Evolutionary conservation across 2,888 invertebrate genomes (phyloP), one percentile per base, ranked within the genome.

Genomic region (Drosophila histrio): DNA sequence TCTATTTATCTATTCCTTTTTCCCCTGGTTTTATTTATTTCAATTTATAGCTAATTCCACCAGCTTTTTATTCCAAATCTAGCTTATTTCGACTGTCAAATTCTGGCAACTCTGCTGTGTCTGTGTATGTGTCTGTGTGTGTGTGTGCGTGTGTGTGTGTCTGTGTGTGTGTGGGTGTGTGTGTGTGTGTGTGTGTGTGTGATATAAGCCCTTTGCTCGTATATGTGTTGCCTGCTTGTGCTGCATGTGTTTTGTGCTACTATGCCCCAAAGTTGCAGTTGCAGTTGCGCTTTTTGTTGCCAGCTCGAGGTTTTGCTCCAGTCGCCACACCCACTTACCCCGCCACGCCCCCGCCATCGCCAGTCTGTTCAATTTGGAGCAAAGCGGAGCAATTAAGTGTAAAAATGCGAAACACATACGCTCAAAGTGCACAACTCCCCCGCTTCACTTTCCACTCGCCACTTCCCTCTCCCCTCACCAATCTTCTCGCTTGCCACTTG

Each of bases 341-440:
- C 8, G 9, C 26, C 39, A 3, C 38, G 21, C 13, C 19, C 7
- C 19, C 32, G 6, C 15, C 21, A 21, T 54, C 24, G 19, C 13
- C 58, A 58, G 72, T 41, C 88, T 59, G 88, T 72, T 87, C 82
- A 88, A 82, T 83, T 87, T 83, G 87, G 66, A 68, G 87, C 80
- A 79, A 83, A 83, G 73, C 84, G 87, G 56, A 83, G 82, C 82
- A 83, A 83, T 83, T 83, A 83, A 88, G 87, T 83, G 82, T 88
- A 83, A 88, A 83, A 83, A 83, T 88, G 88, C 88, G 82, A 88
- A 87, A 88, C 82, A 83, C 82, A 83, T 87, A 83, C 88, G 80
- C 65, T 73, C 80, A 83, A 71, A 82, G 77, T 83, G 78, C 70
- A 79, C 70, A 69, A 67, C 67, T 63, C 58, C 53, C 34, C 21